Percentiles rank a stretch among this genome's conserved stretches.
These are phyloP conservation scores for Mesembrinibis cayennensis DNA, from an alignment of 2,113 vertebrate species.

Conservation along the genomic window DNA sequence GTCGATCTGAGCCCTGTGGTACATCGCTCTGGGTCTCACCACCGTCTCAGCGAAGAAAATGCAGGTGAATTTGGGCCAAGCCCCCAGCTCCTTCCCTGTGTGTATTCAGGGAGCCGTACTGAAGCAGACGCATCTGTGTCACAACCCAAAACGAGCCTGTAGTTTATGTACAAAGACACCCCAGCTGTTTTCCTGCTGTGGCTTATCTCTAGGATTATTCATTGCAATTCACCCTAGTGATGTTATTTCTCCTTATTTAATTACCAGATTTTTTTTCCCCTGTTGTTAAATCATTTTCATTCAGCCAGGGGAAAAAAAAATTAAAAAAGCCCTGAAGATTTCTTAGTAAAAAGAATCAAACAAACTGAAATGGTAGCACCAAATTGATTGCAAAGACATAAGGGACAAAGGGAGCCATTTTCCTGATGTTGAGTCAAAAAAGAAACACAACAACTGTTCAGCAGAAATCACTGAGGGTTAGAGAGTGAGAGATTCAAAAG, in stretches of 20 bases:
- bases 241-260: conserved; percentile 47
- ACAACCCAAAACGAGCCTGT: conserved; percentile 7
- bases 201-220: conserved; percentile 22
- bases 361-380: background rate
- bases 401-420: conserved; percentile 35
- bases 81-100: background rate
- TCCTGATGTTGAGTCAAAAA: conserved; percentile 12
- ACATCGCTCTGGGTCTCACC: background rate
- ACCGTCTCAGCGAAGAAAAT: background rate
- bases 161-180: background rate
- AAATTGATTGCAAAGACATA: conserved; percentile 1
- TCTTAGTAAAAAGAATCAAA: background rate
- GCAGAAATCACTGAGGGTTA: background rate
- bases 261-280: background rate
- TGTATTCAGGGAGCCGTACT: background rate
- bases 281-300: conserved; percentile 47
- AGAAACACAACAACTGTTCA: conserved; percentile 13
- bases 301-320: background rate
- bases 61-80: background rate
- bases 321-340: background rate
- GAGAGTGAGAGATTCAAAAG: background rate
- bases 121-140: background rate
- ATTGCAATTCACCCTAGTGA: background rate
- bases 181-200: conserved; percentile 50
- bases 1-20: background rate